Base-by-base conservation (phyloP, 2,797 vertebrate species). In the Tangara arthus region DNA sequence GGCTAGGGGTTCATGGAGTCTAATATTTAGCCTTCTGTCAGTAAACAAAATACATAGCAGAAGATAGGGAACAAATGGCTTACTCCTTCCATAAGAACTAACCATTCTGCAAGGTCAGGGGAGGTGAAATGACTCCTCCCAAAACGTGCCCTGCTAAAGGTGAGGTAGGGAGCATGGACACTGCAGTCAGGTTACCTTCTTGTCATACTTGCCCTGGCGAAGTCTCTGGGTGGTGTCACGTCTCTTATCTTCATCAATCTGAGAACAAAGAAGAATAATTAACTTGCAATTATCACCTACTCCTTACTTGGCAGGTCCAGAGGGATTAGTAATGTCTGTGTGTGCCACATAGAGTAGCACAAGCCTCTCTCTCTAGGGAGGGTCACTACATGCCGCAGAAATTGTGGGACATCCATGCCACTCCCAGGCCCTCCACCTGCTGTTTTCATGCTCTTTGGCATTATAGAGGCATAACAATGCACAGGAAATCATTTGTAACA, bases 181-280 rank as follows among this genome's bases (percentile, higher is more conserved):
- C 28, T 35, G 73, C 46, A 80, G 42, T 22, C 53, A 78, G 72
- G 23, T 94, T 92, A 99, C 99, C 99, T 99, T 99, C 96, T 99
- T 99, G 97, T 99, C 99, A 7, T 99, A 99, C 96, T 99, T 98
- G 81, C 98, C 98, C 91, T 98, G 97, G 8, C 97, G 98, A 8
- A 97, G 95, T 82, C 98, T 98, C 93, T 97, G 98, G 5, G 84
- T 91, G 70, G 98, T 98, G 91, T 99, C 98, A 78, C 98, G 98
- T 71, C 98, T 98, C 94, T 98, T 98, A 96, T 99, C 99, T 3
- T 99, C 99, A 47, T 99, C 99, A 5, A 99, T 99, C 99, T 99
- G 91, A 95, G 64, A 87, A 93, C 66, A 95, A 94, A 97, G 76
- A 91, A 88, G n/a, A 85, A 53, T 90, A 83, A 94, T 95, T 89